These are phyloP conservation scores for Myodes glareolus DNA, from an alignment of 2,113 vertebrate species.

Conservation along the genomic window DNA sequence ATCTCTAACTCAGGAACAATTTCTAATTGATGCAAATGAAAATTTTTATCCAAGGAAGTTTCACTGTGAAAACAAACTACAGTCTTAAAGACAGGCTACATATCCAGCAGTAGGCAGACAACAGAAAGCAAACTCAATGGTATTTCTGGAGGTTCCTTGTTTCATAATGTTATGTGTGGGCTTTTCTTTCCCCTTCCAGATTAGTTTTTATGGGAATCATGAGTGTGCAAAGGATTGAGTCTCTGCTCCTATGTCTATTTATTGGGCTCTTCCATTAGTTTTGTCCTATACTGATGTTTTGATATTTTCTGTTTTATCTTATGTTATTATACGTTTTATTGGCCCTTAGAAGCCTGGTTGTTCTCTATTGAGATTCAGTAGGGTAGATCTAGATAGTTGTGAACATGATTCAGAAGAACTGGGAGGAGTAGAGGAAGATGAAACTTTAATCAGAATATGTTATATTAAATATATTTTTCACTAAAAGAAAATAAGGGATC, in stretches of 20 bases:
- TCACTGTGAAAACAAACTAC: not conserved
- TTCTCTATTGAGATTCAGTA: not conserved
- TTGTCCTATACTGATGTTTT: not conserved
- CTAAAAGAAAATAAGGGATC: not conserved
- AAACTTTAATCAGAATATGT: not conserved
- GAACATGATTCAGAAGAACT: too few relatives aligned
- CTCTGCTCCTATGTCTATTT: not conserved
- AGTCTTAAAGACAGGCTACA: not conserved
- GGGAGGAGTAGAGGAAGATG: not conserved
- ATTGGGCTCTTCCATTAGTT: not conserved
- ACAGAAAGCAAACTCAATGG: not conserved
- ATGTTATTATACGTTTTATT: not conserved
- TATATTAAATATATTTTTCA: not conserved
- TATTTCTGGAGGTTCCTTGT: not conserved
- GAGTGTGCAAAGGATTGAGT: not conserved
- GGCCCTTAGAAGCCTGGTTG: not conserved
- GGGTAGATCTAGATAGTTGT: too few relatives aligned
- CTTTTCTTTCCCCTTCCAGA: not conserved
- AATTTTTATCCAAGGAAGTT: too few relatives aligned
- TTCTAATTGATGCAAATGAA: too few relatives aligned
- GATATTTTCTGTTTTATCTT: too few relatives aligned
- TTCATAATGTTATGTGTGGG: not conserved
- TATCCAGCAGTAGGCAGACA: too few relatives aligned
- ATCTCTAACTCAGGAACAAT: too few relatives aligned
- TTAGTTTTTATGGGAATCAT: not conserved